phyloP scores from a whole-genome alignment of 2,797 vertebrate species.

The Betta splendens region DNA sequence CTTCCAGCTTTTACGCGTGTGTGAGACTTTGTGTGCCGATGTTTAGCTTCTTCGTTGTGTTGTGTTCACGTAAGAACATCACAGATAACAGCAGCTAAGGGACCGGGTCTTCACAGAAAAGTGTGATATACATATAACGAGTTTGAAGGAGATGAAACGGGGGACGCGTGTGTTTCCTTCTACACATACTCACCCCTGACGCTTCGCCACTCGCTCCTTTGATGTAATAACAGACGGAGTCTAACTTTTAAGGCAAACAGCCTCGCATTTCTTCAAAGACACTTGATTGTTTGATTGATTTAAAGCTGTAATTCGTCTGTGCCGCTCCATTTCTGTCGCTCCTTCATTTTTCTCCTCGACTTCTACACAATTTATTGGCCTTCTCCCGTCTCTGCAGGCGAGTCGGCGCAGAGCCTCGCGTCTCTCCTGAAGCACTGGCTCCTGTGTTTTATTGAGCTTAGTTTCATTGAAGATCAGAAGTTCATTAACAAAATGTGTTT shows the following conservation, averaged over 20 bases:
- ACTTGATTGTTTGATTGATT: background rate
- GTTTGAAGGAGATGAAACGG: background rate
- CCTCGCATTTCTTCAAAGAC: background rate
- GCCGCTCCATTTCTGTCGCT: background rate
- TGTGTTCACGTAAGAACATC: background rate
- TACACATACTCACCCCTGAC: too few species aligned
- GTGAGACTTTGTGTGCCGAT: conserved; percentile 3
- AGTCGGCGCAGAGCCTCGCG: background rate
- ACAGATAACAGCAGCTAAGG: background rate
- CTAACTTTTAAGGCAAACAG: background rate
- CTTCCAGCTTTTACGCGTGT: background rate
- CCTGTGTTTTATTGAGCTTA: conserved; percentile 31
- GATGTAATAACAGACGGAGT: background rate
- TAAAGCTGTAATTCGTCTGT: background rate
- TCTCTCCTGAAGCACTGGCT: conserved; percentile 2
- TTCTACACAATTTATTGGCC: background rate
- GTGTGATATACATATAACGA: background rate
- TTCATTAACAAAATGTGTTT: conserved; percentile 17
- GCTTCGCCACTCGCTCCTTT: background rate
- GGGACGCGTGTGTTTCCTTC: background rate
- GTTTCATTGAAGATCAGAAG: conserved; percentile 37
- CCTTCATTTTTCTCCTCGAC: background rate
- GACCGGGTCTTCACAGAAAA: conserved; percentile 1
- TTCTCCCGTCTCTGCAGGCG: background rate
- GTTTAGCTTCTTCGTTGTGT: background rate